Evolutionary conservation across 2,888 invertebrate genomes (phyloP).

Genomic region (Steinernema scapterisci): DNA sequence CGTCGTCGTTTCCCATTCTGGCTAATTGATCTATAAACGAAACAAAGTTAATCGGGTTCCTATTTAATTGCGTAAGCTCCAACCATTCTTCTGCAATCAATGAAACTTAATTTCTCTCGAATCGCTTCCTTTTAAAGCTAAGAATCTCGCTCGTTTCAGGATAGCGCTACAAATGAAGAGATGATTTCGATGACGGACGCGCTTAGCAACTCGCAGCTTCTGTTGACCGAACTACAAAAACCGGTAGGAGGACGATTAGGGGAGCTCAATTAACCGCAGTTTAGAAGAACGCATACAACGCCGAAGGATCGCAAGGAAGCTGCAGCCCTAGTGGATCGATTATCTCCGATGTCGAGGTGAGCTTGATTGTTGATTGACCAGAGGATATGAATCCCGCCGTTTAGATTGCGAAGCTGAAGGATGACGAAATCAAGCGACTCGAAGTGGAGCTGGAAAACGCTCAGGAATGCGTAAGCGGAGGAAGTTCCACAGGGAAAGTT

Average conservation of each 20-base stretch:
- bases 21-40: constrained; percentile 8
- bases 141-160: neutral
- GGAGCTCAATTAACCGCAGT: neutral
- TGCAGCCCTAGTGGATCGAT: constrained; percentile 12
- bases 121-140: too few species aligned
- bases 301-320: constrained; percentile 11
- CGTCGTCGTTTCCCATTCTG: neutral
- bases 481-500: neutral
- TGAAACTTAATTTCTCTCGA: too few species aligned
- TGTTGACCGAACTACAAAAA: constrained; percentile 19
- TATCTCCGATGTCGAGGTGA: constrained; percentile 17
- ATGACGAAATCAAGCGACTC: constrained; percentile 8
- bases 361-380: neutral
- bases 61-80: constrained; percentile 7
- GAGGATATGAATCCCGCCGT: neutral
- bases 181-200: constrained; percentile 28
- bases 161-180: constrained; percentile 25
- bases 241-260: neutral
- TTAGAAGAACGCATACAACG: constrained; percentile 21
- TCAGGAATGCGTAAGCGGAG: constrained; percentile 4
- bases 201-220: constrained; percentile 16
- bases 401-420: constrained; percentile 15
- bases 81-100: too few species aligned
- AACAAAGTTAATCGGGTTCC: constrained; percentile 9
- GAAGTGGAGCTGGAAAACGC: constrained; percentile 16